Percentiles rank a stretch among this genome's conserved stretches.
phyloP scores from a whole-genome alignment of 2,797 vertebrate genomes.

The Rhinogobio ventralis region DNA sequence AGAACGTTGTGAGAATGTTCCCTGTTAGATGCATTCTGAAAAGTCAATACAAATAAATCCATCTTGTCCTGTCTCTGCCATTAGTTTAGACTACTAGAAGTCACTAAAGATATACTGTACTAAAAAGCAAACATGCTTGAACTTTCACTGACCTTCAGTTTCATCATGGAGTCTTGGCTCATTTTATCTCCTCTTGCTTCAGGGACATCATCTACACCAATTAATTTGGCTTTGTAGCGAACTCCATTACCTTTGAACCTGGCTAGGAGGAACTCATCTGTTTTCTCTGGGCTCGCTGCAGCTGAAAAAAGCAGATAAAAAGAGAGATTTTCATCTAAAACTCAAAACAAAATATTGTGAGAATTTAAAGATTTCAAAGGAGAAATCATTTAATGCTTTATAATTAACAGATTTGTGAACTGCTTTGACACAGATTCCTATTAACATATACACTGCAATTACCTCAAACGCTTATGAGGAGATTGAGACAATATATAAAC shows the following conservation, averaged over 20 bases:
- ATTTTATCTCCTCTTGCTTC: slow-evolving; percentile 77
- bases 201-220: slow-evolving; percentile 75
- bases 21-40: neutral
- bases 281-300: slow-evolving; percentile 81
- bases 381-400: neutral
- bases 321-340: slow-evolving; percentile 33
- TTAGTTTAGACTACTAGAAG: neutral
- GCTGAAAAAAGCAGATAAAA: slow-evolving; percentile 40
- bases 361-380: neutral
- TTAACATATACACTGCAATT: neutral
- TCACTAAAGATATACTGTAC: neutral
- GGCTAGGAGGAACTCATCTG: slow-evolving; percentile 83
- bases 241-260: slow-evolving; percentile 80
- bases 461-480: neutral
- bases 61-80: neutral
- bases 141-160: slow-evolving; percentile 76
- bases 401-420: neutral
- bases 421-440: neutral
- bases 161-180: slow-evolving; percentile 83
- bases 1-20: neutral
- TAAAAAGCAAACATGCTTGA: neutral
- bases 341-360: neutral
- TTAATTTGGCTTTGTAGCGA: slow-evolving; percentile 82
- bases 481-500: neutral
- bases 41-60: neutral